Conservation (phyloP, 2,113 vertebrate genomes). For the Rhea pennata region DNA sequence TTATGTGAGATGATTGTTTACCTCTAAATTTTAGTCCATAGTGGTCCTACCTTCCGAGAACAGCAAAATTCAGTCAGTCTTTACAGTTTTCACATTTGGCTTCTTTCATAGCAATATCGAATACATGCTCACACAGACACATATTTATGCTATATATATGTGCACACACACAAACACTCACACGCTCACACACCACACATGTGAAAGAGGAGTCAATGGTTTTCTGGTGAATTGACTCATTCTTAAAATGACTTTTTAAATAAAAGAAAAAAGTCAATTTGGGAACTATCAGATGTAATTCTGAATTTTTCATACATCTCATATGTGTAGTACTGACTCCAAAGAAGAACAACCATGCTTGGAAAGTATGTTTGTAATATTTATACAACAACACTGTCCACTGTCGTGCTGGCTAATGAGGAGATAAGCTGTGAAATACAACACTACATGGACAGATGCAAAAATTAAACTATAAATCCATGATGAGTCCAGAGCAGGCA, state of each 20-base stretch:
- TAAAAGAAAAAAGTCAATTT: not conserved
- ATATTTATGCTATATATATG: no score
- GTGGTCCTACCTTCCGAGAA: not conserved
- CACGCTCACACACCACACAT: not conserved
- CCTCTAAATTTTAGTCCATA: not conserved
- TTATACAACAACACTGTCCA: not conserved
- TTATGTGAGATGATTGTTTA: not conserved
- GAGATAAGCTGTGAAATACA: constrained; percentile 23
- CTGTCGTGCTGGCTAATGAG: constrained; percentile 24
- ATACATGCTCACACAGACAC: not conserved
- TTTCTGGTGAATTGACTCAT: not conserved
- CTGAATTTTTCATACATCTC: not conserved
- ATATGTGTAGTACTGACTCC: not conserved
- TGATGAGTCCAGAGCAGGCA: not conserved
- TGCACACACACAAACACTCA: no score
- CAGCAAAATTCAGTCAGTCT: not conserved
- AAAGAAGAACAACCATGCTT: not conserved
- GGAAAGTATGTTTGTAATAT: constrained; percentile 12
- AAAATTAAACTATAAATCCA: not conserved
- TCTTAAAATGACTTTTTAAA: not conserved
- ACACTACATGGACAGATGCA: not conserved
- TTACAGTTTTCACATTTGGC: not conserved
- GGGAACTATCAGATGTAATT: constrained; percentile 4
- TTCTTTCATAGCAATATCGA: not conserved
- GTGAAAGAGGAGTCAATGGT: not conserved